These are phyloP conservation scores for Melierax canorus DNA, from an alignment of 2,113 vertebrate species.

Conservation along the genomic window DNA sequence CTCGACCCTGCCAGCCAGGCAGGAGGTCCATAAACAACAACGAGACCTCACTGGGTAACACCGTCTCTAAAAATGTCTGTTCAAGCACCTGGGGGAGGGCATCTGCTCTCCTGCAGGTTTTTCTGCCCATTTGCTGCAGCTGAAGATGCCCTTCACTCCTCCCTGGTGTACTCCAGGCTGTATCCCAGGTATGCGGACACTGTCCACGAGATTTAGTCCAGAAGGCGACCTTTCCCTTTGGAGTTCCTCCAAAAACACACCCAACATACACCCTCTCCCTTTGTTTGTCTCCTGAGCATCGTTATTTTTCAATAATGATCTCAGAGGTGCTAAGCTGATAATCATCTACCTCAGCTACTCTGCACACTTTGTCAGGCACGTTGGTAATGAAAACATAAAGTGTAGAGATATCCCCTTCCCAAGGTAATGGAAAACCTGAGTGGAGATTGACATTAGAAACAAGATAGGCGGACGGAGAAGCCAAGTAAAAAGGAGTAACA, in stretches of 20 bases:
- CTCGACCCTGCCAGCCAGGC: neutral
- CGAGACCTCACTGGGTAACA: neutral
- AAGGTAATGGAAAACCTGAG: conserved; percentile 60
- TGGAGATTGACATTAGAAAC: conserved; percentile 60
- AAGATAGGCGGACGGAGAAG: conserved; percentile 31
- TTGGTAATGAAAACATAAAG: conserved; percentile 28
- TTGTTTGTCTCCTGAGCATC: neutral
- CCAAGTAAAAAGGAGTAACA: conserved; percentile 68
- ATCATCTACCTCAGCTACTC: conserved; percentile 55
- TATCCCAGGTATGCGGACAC: neutral
- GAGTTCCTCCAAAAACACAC: neutral
- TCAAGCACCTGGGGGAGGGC: neutral
- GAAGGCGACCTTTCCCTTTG: neutral
- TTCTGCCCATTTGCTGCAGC: neutral
- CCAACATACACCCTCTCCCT: neutral
- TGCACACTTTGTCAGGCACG: neutral
- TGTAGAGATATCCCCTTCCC: conserved; percentile 51
- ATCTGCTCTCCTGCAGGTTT: neutral
- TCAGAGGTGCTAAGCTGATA: conserved; percentile 60
- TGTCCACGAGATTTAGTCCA: neutral
- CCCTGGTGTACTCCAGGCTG: neutral
- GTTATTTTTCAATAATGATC: neutral
- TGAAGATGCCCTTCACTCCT: neutral
- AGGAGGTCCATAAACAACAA: neutral
- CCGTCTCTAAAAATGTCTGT: accelerated